phyloP scores from a whole-genome alignment of 2,888 invertebrate species.

The Parascotia fuliginaria region DNA sequence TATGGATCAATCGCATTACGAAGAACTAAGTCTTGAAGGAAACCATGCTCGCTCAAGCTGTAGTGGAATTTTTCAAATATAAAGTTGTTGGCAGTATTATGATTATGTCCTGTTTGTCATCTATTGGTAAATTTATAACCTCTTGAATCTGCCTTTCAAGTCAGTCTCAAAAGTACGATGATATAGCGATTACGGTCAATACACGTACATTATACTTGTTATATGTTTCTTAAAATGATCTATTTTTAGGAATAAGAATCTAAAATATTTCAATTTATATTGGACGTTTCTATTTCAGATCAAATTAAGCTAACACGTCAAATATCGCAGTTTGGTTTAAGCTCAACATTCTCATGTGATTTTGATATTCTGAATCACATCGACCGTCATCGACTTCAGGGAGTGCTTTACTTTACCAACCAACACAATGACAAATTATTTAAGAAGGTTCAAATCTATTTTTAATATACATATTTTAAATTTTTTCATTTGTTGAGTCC shows the following conservation, averaged over 20 bases:
- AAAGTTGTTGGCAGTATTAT: slow-evolving; percentile 65
- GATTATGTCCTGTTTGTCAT: slow-evolving; percentile 61
- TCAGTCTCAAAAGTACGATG: no score
- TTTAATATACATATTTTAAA: not conserved
- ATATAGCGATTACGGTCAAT: no score
- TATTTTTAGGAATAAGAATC: no score
- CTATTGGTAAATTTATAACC: slow-evolving; percentile 47
- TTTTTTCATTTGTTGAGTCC: no score
- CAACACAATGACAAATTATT: slow-evolving; percentile 41
- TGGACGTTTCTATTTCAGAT: slow-evolving; percentile 44
- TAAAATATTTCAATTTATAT: not conserved
- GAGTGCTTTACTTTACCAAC: slow-evolving; percentile 56
- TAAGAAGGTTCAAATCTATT: slow-evolving; percentile 16
- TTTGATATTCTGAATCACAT: slow-evolving; percentile 37
- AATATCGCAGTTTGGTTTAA: slow-evolving; percentile 51
- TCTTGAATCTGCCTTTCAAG: not conserved
- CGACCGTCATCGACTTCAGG: slow-evolving; percentile 51
- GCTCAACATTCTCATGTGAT: slow-evolving; percentile 56
- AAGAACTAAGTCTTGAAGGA: not conserved
- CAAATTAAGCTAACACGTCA: slow-evolving; percentile 54
- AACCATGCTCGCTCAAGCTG: slow-evolving; percentile 50
- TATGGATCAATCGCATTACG: not conserved
- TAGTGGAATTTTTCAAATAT: slow-evolving; percentile 61
- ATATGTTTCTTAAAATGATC: no score
- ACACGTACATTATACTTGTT: no score